These are phyloP conservation scores for Acrocephalus arundinaceus DNA, from an alignment of 2,113 vertebrate genomes.

Conservation along the genomic window DNA sequence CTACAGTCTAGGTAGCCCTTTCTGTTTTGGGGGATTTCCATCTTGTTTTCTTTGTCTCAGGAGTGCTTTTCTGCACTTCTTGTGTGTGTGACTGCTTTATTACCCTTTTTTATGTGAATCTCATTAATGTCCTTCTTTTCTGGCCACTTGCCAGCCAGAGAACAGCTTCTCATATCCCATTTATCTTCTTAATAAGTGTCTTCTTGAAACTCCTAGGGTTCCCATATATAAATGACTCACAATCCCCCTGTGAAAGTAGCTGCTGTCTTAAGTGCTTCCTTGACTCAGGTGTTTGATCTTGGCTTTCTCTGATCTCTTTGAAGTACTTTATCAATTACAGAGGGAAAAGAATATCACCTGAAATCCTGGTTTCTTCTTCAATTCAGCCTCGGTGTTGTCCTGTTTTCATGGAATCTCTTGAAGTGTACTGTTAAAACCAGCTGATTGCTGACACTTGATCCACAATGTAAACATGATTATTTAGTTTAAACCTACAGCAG, in stretches of 20 bases:
- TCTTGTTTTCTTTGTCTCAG: background rate
- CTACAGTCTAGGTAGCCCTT: background rate
- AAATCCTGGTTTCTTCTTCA: background rate
- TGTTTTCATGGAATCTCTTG: background rate
- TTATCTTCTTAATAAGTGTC: background rate
- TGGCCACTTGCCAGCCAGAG: background rate
- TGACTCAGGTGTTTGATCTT: background rate
- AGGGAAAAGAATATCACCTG: background rate
- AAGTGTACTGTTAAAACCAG: background rate
- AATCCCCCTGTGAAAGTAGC: background rate
- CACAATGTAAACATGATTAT: background rate
- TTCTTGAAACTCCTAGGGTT: background rate
- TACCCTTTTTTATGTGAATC: background rate
- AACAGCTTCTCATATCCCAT: background rate
- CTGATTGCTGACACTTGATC: background rate
- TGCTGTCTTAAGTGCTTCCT: background rate
- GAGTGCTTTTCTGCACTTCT: background rate
- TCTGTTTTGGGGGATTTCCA: background rate
- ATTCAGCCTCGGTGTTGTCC: background rate
- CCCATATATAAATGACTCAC: background rate
- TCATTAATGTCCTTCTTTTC: background rate
- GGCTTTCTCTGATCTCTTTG: background rate
- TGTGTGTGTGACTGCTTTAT: background rate
- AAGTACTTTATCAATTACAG: background rate
- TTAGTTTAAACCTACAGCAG: background rate